Conservation (phyloP, 2,113 vertebrate species). For the Nyctereutes procyonoides region DNA sequence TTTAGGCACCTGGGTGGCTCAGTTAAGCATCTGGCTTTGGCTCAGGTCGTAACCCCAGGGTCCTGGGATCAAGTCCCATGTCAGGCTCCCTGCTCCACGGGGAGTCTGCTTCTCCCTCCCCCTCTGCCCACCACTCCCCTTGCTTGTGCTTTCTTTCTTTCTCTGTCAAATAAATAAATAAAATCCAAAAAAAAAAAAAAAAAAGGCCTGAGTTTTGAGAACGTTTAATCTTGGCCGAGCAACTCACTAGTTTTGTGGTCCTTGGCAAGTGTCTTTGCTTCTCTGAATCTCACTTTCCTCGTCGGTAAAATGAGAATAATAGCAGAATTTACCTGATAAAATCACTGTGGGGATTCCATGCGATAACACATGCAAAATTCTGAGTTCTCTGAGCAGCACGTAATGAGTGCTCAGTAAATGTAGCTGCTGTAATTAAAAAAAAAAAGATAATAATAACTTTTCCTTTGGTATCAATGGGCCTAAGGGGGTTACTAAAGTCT, state of each 20-base stretch:
- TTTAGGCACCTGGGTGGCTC: neutral
- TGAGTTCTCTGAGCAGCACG: neutral
- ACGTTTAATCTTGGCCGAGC: neutral
- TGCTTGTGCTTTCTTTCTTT: too few species aligned
- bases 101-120: too few species aligned
- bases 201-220: neutral
- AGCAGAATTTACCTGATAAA: neutral
- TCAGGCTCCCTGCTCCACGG: too few species aligned
- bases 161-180: too few species aligned
- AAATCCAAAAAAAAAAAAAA: too few species aligned
- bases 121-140: too few species aligned
- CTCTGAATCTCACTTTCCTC: neutral
- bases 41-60: too few species aligned
- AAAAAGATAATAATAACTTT: neutral
- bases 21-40: too few species aligned
- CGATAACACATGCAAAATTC: neutral
- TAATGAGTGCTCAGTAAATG: neutral
- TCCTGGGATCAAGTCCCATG: too few species aligned
- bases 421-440: neutral
- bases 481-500: neutral
- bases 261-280: neutral
- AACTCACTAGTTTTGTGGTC: neutral
- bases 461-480: neutral
- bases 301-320: neutral
- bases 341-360: neutral